These are phyloP conservation scores for Zosterops pallidus DNA, from an alignment of 2,113 vertebrate species.

Conservation along the genomic window DNA sequence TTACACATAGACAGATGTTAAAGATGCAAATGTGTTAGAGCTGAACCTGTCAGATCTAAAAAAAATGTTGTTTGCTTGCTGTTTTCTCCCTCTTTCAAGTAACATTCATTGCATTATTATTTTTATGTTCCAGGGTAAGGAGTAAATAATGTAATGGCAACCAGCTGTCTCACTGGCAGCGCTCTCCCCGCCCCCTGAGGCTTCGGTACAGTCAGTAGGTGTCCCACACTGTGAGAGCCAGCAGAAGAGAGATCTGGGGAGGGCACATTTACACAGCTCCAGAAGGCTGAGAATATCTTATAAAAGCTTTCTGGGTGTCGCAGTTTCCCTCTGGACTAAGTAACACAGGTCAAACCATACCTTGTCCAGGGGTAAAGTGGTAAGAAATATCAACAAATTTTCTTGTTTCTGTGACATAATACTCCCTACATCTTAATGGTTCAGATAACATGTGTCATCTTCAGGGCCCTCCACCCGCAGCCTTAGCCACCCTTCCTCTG, in stretches of 20 bases:
- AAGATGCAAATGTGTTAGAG: slow-evolving; percentile 24
- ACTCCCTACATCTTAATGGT: background rate
- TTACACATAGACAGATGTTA: slow-evolving; percentile 36
- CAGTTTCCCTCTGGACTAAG: background rate
- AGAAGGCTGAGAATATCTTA: background rate
- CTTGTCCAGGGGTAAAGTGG: rapidly evolving
- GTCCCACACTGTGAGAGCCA: background rate
- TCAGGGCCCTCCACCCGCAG: background rate
- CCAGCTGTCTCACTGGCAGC: slow-evolving; percentile 25
- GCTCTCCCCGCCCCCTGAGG: slow-evolving; percentile 24
- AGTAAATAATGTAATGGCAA: slow-evolving; percentile 59
- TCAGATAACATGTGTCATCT: background rate
- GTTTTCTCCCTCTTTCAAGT: slow-evolving; percentile 11
- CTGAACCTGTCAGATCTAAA: slow-evolving; percentile 45
- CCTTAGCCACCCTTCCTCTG: background rate
- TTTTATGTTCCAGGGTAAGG: slow-evolving; percentile 27
- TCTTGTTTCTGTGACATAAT: background rate
- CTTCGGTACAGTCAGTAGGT: background rate
- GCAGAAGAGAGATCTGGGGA: background rate
- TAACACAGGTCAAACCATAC: background rate
- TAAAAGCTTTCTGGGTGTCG: background rate
- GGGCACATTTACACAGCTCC: background rate
- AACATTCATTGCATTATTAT: slow-evolving; percentile 35
- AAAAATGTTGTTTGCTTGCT: slow-evolving; percentile 21
- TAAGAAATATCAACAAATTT: background rate